Conservation (phyloP, 2,113 vertebrate species). For the Columba janthina region DNA sequence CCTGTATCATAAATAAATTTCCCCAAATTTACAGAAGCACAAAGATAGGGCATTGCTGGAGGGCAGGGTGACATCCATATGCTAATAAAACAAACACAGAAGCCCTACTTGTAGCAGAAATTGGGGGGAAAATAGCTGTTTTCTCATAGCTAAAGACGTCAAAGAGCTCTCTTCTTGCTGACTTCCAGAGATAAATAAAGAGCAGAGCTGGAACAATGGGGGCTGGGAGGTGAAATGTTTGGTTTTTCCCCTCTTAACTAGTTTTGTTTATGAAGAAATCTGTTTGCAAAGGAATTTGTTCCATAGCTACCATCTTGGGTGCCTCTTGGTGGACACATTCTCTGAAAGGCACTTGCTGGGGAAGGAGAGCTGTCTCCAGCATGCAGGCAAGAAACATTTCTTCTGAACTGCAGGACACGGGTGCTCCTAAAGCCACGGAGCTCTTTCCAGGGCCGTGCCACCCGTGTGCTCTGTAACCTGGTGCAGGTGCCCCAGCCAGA, state of each 20-base stretch:
- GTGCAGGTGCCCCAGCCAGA: not conserved
- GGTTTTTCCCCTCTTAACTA: not conserved
- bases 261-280: not conserved
- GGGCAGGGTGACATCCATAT: constrained; percentile 63
- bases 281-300: constrained; percentile 23
- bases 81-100: constrained; percentile 36
- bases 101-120: not conserved
- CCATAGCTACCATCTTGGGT: not conserved
- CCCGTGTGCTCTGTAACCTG: not conserved
- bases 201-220: not conserved
- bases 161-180: constrained; percentile 6
- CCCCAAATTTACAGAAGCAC: constrained; percentile 36
- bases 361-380: not conserved
- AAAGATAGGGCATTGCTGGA: constrained; percentile 46
- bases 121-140: not conserved
- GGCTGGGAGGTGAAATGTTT: not conserved
- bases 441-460: not conserved
- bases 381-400: not conserved
- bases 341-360: not conserved
- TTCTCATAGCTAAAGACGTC: constrained; percentile 43
- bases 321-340: not conserved
- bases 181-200: not conserved
- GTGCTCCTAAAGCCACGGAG: not conserved
- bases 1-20: constrained; percentile 54
- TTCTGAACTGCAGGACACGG: not conserved